Evolutionary conservation across 2,113 vertebrate genomes (phyloP).

Genomic region (Tachysurus vachellii): DNA sequence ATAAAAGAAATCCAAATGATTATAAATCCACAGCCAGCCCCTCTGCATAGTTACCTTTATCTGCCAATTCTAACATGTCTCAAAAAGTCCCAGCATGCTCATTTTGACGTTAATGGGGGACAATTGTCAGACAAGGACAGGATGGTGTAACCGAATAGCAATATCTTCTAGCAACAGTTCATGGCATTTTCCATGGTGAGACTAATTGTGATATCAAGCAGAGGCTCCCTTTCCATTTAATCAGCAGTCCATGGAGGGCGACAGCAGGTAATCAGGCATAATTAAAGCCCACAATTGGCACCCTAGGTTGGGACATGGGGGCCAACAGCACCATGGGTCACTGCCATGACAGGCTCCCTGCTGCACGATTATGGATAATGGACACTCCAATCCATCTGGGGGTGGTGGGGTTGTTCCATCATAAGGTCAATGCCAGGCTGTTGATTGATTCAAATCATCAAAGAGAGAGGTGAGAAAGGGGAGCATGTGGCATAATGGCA

Average conservation of each 20-base stretch:
- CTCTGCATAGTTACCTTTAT: background rate
- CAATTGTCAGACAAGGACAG: conserved; percentile 35
- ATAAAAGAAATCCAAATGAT: background rate
- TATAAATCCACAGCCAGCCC: background rate
- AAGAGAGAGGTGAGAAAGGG: conserved; percentile 18
- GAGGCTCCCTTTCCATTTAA: conserved; percentile 18
- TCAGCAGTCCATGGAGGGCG: conserved; percentile 14
- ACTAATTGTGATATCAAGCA: conserved; percentile 52
- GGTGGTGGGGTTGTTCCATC: background rate
- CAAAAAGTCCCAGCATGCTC: background rate
- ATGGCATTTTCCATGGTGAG: conserved; percentile 27
- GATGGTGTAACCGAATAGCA: conserved; percentile 37
- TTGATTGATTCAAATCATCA: conserved; percentile 43
- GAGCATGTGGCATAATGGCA: background rate
- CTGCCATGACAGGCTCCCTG: conserved; percentile 34
- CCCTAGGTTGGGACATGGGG: conserved; percentile 21
- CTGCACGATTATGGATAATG: conserved; percentile 27
- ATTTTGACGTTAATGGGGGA: conserved; percentile 23
- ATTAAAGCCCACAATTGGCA: conserved; percentile 36
- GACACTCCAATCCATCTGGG: background rate
- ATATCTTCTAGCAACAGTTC: conserved; percentile 18
- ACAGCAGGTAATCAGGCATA: conserved; percentile 55
- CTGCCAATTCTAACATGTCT: conserved; percentile 3
- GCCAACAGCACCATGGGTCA: conserved; percentile 44
- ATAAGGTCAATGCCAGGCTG: conserved; percentile 9